A percentile compares a stretch with the other conserved stretches of the same genome.
phyloP scores from a whole-genome alignment of 2,888 invertebrate genomes.

The Cheiracanthium punctorium region DNA sequence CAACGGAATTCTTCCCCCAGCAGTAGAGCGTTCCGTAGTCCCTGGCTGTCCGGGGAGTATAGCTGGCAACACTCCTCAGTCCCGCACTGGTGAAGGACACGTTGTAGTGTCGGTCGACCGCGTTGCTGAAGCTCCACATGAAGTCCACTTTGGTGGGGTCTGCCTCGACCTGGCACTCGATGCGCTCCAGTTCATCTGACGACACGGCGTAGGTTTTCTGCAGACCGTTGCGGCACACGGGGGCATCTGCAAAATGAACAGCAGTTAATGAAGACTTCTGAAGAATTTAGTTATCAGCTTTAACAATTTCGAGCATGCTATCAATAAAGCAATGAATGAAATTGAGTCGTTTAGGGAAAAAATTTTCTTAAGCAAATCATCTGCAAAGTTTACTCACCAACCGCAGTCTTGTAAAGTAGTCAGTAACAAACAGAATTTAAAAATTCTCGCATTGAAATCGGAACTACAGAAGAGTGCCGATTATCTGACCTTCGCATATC shows the following conservation, averaged over 20 bases:
- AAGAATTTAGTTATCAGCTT: too few relatives aligned
- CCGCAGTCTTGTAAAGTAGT: too few relatives aligned
- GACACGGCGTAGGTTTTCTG: slow-evolving; percentile 70
- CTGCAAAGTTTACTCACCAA: too few relatives aligned
- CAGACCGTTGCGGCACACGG: slow-evolving; percentile 85
- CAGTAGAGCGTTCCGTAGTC: slow-evolving; percentile 73
- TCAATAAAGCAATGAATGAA: too few relatives aligned
- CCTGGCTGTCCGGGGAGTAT: slow-evolving; percentile 72
- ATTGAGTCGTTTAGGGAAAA: too few relatives aligned
- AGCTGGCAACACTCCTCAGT: slow-evolving; percentile 68
- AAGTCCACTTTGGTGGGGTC: slow-evolving; percentile 81
- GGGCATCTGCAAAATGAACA: slow-evolving; percentile 81
- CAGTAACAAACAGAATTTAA: too few relatives aligned
- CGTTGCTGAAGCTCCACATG: slow-evolving; percentile 95
- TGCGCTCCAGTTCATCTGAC: slow-evolving; percentile 66
- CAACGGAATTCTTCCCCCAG: slow-evolving; percentile 73
- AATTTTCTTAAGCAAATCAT: too few relatives aligned
- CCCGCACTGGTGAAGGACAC: slow-evolving; percentile 56
- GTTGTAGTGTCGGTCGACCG: slow-evolving; percentile 74
- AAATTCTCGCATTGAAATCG: too few relatives aligned
- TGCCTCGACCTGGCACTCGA: slow-evolving; percentile 72
- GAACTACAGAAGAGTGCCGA: too few relatives aligned
- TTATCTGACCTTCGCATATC: too few relatives aligned
- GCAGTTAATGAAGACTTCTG: too few relatives aligned
- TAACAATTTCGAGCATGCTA: too few relatives aligned